Evolutionary conservation across 2,113 vertebrate genomes (phyloP).

Genomic region (Lasiurus cinereus): DNA sequence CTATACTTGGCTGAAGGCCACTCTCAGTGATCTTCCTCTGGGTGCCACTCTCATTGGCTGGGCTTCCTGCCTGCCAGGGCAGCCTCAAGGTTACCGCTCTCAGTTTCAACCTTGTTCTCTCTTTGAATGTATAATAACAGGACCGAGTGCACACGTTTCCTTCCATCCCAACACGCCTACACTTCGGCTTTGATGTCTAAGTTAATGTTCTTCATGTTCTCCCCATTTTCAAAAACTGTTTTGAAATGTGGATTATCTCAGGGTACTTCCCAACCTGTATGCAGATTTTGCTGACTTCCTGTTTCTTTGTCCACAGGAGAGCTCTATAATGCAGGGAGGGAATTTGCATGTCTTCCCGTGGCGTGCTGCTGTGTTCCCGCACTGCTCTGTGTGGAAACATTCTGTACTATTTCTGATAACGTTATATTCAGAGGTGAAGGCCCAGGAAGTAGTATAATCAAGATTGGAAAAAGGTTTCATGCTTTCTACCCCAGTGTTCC

Average conservation of each 20-base stretch:
- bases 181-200: not conserved
- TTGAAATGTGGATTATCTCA: slow-evolving; percentile 8
- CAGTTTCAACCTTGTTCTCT: not conserved
- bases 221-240: not conserved
- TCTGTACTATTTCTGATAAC: not conserved
- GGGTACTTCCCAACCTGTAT: not conserved
- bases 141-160: not conserved
- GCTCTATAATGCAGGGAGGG: not conserved
- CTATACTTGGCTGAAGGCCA: slow-evolving; percentile 61
- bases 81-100: slow-evolving; percentile 60
- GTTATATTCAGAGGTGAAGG: not conserved
- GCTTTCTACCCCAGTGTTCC: not conserved
- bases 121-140: not conserved
- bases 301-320: not conserved
- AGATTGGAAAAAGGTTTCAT: not conserved
- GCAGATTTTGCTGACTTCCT: not conserved
- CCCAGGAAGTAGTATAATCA: not conserved
- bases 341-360: not conserved
- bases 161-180: not conserved
- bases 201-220: not conserved
- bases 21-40: not conserved
- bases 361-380: not conserved
- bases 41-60: not conserved
- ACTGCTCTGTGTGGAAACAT: not conserved
- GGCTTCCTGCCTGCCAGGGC: not conserved